Conservation (phyloP, 2,797 vertebrate species). For the Parauchenoglanis ngamensis region DNA sequence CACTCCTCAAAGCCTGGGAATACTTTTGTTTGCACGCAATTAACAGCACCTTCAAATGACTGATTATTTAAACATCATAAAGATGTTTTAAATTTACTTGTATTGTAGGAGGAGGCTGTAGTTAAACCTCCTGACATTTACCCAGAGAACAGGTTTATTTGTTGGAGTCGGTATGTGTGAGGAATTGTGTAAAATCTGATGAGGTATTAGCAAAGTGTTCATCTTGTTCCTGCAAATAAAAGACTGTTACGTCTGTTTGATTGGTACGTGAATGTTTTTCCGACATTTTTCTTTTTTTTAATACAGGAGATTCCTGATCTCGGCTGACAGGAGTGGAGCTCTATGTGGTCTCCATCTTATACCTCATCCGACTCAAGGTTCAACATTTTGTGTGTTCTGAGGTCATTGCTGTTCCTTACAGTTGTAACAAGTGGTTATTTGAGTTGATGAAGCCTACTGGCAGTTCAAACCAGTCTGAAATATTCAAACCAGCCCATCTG, state of each 20-base stretch:
- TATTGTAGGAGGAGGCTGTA: background rate
- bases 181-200: background rate
- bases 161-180: background rate
- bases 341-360: background rate
- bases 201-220: background rate
- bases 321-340: background rate
- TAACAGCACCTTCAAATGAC: background rate
- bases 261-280: background rate
- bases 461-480: background rate
- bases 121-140: background rate
- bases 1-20: background rate
- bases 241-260: background rate
- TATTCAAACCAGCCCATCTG: background rate
- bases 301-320: background rate
- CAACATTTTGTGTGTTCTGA: background rate
- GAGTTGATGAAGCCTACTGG: background rate
- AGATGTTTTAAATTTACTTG: background rate
- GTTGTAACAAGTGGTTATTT: background rate
- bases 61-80: background rate
- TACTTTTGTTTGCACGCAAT: background rate
- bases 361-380: background rate
- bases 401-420: background rate
- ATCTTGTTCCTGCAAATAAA: background rate
- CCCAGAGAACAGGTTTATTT: background rate
- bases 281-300: background rate